Percentiles rank a stretch among this genome's conserved stretches.
These are phyloP conservation scores for Drosophila crucigera DNA, from an alignment of 2,888 invertebrate genomes.

Conservation along the genomic window DNA sequence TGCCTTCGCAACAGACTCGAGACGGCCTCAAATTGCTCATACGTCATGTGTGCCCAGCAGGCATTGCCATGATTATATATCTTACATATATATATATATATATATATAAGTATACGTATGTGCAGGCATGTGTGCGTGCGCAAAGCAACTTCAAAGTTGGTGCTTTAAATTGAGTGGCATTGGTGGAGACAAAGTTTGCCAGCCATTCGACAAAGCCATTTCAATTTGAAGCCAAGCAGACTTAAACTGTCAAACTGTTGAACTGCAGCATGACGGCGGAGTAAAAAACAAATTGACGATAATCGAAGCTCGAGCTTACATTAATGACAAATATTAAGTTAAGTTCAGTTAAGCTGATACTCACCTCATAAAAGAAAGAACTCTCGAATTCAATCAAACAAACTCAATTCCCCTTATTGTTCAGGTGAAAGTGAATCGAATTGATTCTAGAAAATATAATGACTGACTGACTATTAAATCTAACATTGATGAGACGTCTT, in stretches of 20 bases:
- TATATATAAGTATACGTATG: not conserved
- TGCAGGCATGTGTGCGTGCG: not conserved
- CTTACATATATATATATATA: not conserved
- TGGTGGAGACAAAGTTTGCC: slow-evolving; percentile 45
- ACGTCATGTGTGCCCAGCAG: slow-evolving; percentile 59
- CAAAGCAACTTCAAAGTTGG: slow-evolving; percentile 43
- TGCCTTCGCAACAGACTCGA: slow-evolving; percentile 40
- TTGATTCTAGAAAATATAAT: not conserved
- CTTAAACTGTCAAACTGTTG: slow-evolving; percentile 54
- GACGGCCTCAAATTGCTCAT: slow-evolving; percentile 56
- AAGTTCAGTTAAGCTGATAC: slow-evolving; percentile 16
- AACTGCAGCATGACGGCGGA: slow-evolving; percentile 19
- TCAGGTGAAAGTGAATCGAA: not conserved
- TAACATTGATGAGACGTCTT: not conserved
- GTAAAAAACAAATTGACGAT: not conserved
- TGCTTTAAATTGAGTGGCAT: slow-evolving; percentile 51
- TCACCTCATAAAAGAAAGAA: not conserved
- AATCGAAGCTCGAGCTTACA: slow-evolving; percentile 1
- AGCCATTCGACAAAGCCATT: slow-evolving; percentile 39
- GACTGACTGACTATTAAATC: not conserved
- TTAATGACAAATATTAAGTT: slow-evolving; percentile 7
- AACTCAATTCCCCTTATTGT: not conserved
- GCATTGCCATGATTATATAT: slow-evolving; percentile 24
- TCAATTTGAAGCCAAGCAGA: slow-evolving; percentile 56
- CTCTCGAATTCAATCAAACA: not conserved